Evolutionary conservation across 2,113 vertebrate genomes (phyloP).

Genomic region (Actenoides lindsayi): DNA sequence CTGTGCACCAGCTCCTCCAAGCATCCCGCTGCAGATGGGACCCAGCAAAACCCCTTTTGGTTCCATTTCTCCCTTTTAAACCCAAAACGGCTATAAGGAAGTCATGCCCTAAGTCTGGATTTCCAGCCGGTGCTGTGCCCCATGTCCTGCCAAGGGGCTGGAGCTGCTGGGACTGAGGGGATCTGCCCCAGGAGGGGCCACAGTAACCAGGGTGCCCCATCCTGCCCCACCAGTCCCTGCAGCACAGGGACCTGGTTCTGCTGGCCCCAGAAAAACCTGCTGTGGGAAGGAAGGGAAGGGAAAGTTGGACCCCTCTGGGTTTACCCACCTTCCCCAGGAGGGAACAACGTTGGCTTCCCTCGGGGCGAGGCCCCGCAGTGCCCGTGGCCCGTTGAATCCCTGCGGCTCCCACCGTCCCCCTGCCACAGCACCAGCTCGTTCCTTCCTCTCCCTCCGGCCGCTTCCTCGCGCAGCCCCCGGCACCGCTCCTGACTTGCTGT

Average conservation of each 20-base stretch:
- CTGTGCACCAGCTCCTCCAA: not conserved
- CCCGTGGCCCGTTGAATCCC: accelerated
- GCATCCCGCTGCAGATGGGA: not conserved
- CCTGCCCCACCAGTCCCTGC: not conserved
- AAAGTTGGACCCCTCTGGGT: not conserved
- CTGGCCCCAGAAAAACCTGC: not conserved
- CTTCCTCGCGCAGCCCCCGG: not conserved
- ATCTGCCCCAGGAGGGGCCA: not conserved
- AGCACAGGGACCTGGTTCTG: not conserved
- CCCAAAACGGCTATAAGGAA: not conserved
- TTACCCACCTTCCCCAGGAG: not conserved
- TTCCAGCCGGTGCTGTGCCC: not conserved
- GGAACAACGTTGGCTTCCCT: not conserved
- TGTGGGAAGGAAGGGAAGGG: not conserved
- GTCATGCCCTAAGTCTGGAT: accelerated
- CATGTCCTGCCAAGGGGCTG: accelerated
- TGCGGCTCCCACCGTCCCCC: not conserved
- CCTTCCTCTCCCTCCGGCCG: not conserved
- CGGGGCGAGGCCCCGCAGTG: not conserved
- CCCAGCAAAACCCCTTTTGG: accelerated
- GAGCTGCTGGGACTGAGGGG: not conserved
- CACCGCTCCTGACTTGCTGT: not conserved
- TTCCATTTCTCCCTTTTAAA: not conserved
- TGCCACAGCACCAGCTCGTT: not conserved
- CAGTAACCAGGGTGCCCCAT: not conserved